Conservation (phyloP, 35 echinoderm and acorn worm genomes). For the Ophioderma brevispina region DNA sequence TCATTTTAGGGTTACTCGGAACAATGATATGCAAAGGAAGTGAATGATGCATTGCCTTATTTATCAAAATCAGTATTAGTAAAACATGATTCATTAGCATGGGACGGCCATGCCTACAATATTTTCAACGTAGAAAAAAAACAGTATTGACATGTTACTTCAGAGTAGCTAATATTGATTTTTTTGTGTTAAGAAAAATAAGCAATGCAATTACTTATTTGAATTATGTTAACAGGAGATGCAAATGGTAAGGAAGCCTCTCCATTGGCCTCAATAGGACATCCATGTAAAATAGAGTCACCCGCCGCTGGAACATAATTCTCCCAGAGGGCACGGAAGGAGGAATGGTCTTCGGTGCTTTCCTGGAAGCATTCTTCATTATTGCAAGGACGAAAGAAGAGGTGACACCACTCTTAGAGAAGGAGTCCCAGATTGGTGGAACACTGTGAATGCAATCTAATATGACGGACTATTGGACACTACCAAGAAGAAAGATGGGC, state of each 20-base stretch:
- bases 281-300: constrained; percentile 89
- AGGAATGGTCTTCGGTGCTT: constrained; percentile 80
- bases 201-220: too few species aligned
- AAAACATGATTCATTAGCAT: too few species aligned
- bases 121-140: too few species aligned
- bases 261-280: constrained; percentile 63
- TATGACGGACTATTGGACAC: constrained; percentile 2
- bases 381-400: constrained; percentile 51
- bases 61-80: too few species aligned
- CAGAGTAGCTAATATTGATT: too few species aligned
- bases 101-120: too few species aligned
- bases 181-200: too few species aligned
- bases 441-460: constrained; percentile 64
- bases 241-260: constrained; percentile 63
- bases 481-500: constrained; percentile 25
- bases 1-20: too few species aligned
- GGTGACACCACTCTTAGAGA: constrained; percentile 51
- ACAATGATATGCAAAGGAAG: too few species aligned
- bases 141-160: too few species aligned
- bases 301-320: constrained; percentile 64
- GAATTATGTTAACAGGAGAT: constrained; percentile 62
- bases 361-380: constrained; percentile 79
- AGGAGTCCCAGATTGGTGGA: constrained; percentile 62
- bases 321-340: constrained; percentile 39
- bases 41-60: too few species aligned